phyloP scores from a whole-genome alignment of 2,797 vertebrate genomes.

The Hyperoplus immaculatus region DNA sequence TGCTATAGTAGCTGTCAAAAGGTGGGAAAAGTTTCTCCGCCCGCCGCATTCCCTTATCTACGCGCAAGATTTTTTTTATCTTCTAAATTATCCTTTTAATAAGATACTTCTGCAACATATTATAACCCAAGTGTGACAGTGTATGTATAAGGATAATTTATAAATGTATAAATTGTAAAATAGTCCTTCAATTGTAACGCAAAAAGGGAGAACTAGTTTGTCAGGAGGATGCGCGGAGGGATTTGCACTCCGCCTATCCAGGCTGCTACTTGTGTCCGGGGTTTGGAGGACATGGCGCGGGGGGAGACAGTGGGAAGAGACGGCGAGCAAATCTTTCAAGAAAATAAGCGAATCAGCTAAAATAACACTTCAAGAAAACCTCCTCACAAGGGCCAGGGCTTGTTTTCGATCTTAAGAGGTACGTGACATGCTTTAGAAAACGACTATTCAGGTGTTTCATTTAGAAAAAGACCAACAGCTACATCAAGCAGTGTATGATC shows the following conservation, averaged over 20 bases:
- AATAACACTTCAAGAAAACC: not conserved
- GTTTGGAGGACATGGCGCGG: constrained; percentile 78
- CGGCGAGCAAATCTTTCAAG: constrained; percentile 37
- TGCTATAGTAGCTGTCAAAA: not conserved
- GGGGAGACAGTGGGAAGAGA: constrained; percentile 69
- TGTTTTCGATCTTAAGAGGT: constrained; percentile 61
- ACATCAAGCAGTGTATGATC: too few relatives aligned
- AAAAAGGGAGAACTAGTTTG: constrained; percentile 63
- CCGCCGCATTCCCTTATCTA: not conserved
- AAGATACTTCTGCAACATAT: accelerated
- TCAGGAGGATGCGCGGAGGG: constrained; percentile 78
- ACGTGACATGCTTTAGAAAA: constrained; percentile 35
- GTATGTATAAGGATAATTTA: too few relatives aligned
- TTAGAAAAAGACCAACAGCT: not conserved
- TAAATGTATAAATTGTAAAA: not conserved
- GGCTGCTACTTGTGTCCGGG: constrained; percentile 80
- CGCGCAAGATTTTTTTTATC: not conserved
- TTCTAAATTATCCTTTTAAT: not conserved
- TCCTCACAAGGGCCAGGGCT: not conserved
- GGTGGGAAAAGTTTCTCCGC: constrained; percentile 16
- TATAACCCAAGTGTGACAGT: accelerated
- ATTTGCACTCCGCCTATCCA: constrained; percentile 79
- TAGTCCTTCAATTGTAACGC: not conserved
- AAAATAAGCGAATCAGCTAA: constrained; percentile 41
- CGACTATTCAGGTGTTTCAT: not conserved